Conservation (phyloP, 2,888 invertebrate species). For the Nudaria mundana region DNA sequence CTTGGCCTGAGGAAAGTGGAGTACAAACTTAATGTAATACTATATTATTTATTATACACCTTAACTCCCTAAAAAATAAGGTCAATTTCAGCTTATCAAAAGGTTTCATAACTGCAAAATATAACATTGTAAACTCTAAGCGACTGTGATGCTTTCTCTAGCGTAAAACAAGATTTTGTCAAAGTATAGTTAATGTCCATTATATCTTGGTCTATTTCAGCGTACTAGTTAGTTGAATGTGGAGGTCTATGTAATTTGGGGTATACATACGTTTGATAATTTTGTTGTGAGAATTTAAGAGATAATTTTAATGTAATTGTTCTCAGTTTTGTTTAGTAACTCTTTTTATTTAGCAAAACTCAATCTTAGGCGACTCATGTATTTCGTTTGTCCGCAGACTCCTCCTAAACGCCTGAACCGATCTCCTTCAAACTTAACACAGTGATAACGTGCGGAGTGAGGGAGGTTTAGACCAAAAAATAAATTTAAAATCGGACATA, state of each 20-base stretch:
- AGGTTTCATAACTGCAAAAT: neutral
- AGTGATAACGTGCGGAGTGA: too few species aligned
- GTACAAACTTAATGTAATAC: conserved; percentile 32
- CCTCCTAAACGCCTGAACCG: too few species aligned
- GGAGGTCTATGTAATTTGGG: conserved; percentile 6
- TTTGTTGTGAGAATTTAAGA: conserved; percentile 9
- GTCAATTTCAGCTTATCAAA: conserved; percentile 15
- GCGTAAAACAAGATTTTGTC: conserved; percentile 76
- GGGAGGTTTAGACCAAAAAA: too few species aligned
- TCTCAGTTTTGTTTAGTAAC: conserved; percentile 3
- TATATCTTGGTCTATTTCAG: conserved; percentile 32
- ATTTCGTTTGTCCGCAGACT: too few species aligned
- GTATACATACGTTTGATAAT: conserved; percentile 19
- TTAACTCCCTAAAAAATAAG: conserved; percentile 10
- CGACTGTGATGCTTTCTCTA: conserved; percentile 71
- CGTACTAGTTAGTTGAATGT: neutral
- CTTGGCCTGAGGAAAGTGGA: conserved; percentile 63
- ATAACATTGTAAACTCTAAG: conserved; percentile 47
- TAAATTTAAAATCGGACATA: too few species aligned
- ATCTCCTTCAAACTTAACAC: too few species aligned
- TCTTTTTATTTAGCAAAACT: neutral
- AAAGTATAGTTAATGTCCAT: conserved; percentile 66
- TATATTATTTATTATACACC: conserved; percentile 1
- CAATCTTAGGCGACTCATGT: too few species aligned
- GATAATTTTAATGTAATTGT: conserved; percentile 24